A percentile compares a stretch with the other conserved stretches of the same genome.
phyloP scores from a whole-genome alignment of 2,888 invertebrate genomes.

The Epistrophe eligans region DNA sequence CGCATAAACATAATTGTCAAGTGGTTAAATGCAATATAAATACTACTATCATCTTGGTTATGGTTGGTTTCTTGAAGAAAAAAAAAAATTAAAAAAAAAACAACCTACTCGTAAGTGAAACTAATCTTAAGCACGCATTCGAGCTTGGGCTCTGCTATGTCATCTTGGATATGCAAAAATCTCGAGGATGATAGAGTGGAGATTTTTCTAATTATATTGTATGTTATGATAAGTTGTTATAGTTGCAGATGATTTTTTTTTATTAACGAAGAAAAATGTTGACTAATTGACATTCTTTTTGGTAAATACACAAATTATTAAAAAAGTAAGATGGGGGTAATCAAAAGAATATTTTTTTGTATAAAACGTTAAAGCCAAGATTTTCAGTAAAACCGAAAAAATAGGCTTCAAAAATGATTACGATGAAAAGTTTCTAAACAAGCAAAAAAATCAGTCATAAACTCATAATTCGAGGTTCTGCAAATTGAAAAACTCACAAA shows the following conservation, averaged over 20 bases:
- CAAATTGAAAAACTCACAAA: no score
- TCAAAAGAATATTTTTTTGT: no score
- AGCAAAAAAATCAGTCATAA: no score
- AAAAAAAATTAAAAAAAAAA: no score
- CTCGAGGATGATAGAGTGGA: constrained; percentile 23
- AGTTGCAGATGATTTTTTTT: constrained; percentile 44
- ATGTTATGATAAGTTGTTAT: constrained; percentile 49
- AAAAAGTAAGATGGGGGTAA: background rate
- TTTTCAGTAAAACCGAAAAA: no score
- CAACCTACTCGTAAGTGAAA: constrained; percentile 44
- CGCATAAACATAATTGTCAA: constrained; percentile 71
- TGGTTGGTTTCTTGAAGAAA: constrained; percentile 35
- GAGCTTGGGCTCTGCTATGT: constrained; percentile 14
- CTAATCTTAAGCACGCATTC: constrained; percentile 72
- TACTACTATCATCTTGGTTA: constrained; percentile 56
- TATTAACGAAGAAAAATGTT: background rate
- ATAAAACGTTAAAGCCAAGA: no score
- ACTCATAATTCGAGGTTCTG: no score
- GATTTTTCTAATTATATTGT: constrained; percentile 51
- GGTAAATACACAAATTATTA: background rate
- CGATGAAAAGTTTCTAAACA: no score
- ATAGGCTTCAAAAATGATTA: no score
- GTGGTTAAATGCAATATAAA: constrained; percentile 70
- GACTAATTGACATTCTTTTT: constrained; percentile 33
- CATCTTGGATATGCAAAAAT: background rate